These are phyloP conservation scores for Pemphredon lugubris DNA, from an alignment of 2,888 invertebrate genomes.

Conservation along the genomic window DNA sequence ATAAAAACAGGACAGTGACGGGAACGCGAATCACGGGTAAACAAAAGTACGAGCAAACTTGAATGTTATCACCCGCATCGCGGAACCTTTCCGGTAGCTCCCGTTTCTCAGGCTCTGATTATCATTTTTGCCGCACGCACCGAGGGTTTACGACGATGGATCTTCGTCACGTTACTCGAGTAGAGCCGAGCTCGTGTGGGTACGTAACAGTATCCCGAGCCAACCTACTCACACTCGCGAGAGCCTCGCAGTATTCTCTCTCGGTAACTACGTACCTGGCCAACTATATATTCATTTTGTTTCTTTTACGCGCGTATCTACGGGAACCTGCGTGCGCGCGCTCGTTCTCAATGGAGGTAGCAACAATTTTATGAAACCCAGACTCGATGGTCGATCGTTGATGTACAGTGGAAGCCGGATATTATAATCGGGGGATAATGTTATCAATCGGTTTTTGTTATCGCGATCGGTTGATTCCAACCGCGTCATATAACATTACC, in stretches of 20 bases:
- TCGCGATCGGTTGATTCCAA: no score
- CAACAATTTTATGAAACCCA: not conserved
- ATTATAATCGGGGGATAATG: no score
- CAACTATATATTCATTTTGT: constrained; percentile 16
- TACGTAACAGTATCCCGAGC: constrained; percentile 56
- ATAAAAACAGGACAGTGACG: no score
- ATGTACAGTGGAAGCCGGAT: no score
- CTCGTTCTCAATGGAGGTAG: not conserved
- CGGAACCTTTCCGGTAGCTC: constrained; percentile 51
- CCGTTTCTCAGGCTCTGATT: constrained; percentile 53
- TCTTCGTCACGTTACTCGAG: constrained; percentile 19
- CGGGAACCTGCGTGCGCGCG: not conserved
- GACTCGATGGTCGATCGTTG: no score
- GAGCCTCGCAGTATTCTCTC: not conserved
- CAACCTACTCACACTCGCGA: constrained; percentile 47
- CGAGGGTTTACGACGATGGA: not conserved
- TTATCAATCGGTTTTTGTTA: no score
- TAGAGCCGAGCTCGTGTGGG: constrained; percentile 1
- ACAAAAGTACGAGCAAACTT: no score
- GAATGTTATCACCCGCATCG: constrained; percentile 43
- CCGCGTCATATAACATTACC: no score
- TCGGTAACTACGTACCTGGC: constrained; percentile 16
- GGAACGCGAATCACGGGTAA: no score
- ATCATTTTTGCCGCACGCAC: constrained; percentile 46
- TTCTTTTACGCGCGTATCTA: constrained; percentile 7